Evolutionary conservation across 2,888 invertebrate species (phyloP).

Genomic region (Timema podura): DNA sequence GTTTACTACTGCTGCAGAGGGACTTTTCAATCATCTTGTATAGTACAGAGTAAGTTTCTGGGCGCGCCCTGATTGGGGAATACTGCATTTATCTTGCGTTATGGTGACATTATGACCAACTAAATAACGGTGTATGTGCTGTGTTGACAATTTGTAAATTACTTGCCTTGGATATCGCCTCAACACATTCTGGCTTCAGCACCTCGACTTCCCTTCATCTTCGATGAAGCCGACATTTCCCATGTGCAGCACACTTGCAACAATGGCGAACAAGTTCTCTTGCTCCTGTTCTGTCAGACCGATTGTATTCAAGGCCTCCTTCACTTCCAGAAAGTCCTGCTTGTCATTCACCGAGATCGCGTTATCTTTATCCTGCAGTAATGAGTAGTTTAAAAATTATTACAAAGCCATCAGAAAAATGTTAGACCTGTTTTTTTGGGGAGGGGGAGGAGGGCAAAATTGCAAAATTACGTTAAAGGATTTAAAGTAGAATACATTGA

Average conservation of each 20-base stretch:
- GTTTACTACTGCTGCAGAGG: background rate
- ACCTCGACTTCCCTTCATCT: slow-evolving; percentile 69
- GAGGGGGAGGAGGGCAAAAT: too few species aligned
- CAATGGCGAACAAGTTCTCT: slow-evolving; percentile 70
- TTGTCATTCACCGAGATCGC: slow-evolving; percentile 55
- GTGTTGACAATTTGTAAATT: background rate
- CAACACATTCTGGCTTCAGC: slow-evolving; percentile 58
- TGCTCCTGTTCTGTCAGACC: slow-evolving; percentile 71
- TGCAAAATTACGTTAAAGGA: too few species aligned
- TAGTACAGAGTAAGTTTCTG: background rate
- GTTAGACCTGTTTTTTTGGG: too few species aligned
- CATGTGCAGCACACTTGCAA: slow-evolving; percentile 80
- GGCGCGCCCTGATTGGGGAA: too few species aligned
- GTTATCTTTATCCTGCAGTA: slow-evolving; percentile 47
- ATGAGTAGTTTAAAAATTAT: slow-evolving; percentile 9
- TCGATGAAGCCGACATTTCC: slow-evolving; percentile 81
- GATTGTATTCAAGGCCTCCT: slow-evolving; percentile 71
- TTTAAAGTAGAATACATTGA: too few species aligned
- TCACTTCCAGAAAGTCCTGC: slow-evolving; percentile 63
- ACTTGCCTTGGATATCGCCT: slow-evolving; percentile 64
- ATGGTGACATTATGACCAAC: background rate
- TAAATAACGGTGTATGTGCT: background rate
- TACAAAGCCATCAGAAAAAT: background rate
- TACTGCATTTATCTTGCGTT: background rate
- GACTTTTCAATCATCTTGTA: background rate